These are phyloP conservation scores for Pluvianellus socialis DNA, from an alignment of 2,113 vertebrate genomes.

Conservation along the genomic window DNA sequence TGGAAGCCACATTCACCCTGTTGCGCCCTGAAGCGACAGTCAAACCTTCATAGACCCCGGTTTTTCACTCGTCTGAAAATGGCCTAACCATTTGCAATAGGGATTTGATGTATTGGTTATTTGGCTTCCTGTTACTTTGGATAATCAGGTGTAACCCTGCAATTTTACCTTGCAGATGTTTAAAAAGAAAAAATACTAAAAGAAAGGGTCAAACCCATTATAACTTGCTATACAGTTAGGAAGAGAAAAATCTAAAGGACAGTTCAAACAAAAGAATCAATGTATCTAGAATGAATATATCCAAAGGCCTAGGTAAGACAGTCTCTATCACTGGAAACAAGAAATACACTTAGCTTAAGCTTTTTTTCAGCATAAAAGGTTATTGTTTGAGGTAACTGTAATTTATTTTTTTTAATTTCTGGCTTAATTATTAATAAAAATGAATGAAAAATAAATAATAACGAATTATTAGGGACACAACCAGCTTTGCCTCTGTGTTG, in stretches of 20 bases:
- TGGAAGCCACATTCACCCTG: neutral
- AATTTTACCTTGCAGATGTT: neutral
- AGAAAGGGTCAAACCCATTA: neutral
- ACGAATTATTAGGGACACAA: neutral
- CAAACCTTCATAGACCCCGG: neutral
- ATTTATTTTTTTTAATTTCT: neutral
- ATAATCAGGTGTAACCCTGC: neutral
- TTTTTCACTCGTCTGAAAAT: neutral
- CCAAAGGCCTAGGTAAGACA: neutral
- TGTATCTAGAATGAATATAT: neutral
- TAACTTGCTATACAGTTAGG: neutral
- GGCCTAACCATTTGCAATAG: neutral
- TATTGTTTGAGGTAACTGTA: neutral
- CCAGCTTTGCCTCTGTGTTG: neutral
- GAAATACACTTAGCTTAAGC: neutral
- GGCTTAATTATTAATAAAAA: neutral
- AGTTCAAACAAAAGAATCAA: neutral
- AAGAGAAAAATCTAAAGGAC: neutral
- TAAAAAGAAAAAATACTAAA: neutral
- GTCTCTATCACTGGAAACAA: neutral
- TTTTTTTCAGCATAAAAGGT: neutral
- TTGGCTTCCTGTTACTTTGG: neutral
- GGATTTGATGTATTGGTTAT: neutral
- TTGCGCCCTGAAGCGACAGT: neutral
- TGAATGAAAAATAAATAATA: neutral